These are phyloP conservation scores for Phocides pigmalion DNA, from an alignment of 1,140 invertebrate genomes.

Conservation along the genomic window DNA sequence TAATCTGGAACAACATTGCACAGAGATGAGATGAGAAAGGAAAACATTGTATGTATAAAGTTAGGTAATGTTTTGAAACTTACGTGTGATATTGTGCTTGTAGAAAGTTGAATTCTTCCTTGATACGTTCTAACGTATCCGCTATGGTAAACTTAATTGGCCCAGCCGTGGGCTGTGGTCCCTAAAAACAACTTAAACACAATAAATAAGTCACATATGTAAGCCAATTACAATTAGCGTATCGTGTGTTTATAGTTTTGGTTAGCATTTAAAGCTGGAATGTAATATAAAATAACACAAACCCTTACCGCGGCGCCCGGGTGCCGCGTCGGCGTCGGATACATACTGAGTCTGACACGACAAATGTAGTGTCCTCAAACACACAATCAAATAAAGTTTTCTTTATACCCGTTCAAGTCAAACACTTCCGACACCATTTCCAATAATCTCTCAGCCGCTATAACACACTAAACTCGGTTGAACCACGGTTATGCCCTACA, in stretches of 20 bases:
- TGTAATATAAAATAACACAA: conserved; percentile 63
- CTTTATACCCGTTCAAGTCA: conserved; percentile 58
- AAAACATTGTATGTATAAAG: too few relatives aligned
- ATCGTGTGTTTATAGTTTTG: neutral
- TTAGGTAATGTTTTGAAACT: too few relatives aligned
- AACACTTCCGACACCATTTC: conserved; percentile 67
- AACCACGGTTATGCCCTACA: conserved; percentile 63
- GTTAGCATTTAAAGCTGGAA: conserved; percentile 29
- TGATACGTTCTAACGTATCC: conserved; percentile 98
- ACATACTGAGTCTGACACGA: conserved; percentile 67
- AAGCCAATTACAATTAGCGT: conserved; percentile 16
- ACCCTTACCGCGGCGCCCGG: conserved; percentile 76
- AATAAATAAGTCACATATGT: conserved; percentile 35
- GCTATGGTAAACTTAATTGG: conserved; percentile 98
- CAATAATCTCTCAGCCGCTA: conserved; percentile 61
- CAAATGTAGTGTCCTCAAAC: conserved; percentile 48
- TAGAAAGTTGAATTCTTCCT: conserved; percentile 99
- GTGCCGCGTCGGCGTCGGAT: conserved; percentile 77
- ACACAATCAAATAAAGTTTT: conserved; percentile 69
- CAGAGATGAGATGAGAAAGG: neutral
- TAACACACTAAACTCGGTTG: conserved; percentile 65
- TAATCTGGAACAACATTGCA: conserved; percentile 84
- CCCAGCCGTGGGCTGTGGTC: conserved; percentile 94
- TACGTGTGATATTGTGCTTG: conserved; percentile 99
- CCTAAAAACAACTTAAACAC: conserved; percentile 86